Conservation (phyloP, 2,797 vertebrate species). For the Anolis apletophallus region DNA sequence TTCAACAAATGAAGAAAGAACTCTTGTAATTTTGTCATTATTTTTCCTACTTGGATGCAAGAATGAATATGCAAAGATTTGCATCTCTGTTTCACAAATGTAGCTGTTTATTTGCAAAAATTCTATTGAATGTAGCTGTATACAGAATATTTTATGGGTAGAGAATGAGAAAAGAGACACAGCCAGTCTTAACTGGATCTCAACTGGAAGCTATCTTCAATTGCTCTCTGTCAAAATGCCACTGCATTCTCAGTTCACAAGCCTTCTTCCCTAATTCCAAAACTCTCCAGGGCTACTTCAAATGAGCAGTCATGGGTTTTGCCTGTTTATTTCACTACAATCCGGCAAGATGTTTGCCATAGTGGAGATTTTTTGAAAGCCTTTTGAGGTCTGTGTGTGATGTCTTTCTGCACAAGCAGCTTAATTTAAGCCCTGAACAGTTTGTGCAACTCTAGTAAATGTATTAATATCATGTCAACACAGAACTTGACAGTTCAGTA, state of each 20-base stretch:
- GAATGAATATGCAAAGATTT: too few species aligned
- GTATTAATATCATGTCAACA: constrained; percentile 10
- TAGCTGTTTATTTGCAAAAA: too few species aligned
- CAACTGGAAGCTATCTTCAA: neutral
- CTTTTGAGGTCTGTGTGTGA: neutral
- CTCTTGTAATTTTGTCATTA: too few species aligned
- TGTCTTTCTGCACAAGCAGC: neutral
- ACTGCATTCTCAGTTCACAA: neutral
- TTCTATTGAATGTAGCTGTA: too few species aligned
- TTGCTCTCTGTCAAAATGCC: neutral
- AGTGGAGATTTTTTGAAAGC: neutral
- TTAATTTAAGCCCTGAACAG: constrained; percentile 16
- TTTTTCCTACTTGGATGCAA: too few species aligned
- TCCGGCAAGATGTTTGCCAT: neutral
- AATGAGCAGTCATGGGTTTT: neutral
- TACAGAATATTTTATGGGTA: neutral
- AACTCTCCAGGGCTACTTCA: neutral
- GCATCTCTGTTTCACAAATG: too few species aligned
- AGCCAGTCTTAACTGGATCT: neutral
- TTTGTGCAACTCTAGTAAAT: constrained; percentile 7
- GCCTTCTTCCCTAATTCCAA: neutral
- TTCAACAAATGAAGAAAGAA: too few species aligned
- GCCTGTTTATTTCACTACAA: neutral
- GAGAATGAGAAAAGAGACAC: neutral
- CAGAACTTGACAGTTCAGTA: neutral